Evolutionary conservation across 2,797 vertebrate species (phyloP).

Genomic region (Tokudaia muenninki): DNA sequence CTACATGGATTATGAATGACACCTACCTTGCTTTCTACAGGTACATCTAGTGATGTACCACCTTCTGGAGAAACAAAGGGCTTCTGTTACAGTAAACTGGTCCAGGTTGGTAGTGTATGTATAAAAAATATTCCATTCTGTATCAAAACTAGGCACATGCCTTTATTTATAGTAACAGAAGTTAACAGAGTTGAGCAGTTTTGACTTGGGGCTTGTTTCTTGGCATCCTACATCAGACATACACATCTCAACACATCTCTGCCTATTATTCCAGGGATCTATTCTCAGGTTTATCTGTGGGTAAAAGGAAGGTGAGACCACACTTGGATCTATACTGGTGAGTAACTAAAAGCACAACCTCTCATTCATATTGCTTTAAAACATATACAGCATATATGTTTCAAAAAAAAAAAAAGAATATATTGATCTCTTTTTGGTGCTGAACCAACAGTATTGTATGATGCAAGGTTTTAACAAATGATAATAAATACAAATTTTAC

Average conservation of each 20-base stretch:
- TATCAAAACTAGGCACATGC: constrained; percentile 92
- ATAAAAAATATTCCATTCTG: constrained; percentile 92
- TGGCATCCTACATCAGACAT: constrained; percentile 84
- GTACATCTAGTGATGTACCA: constrained; percentile 79
- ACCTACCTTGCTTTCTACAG: constrained; percentile 84
- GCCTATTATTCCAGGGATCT: constrained; percentile 78
- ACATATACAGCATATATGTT: constrained; percentile 90
- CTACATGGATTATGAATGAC: constrained; percentile 70
- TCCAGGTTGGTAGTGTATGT: constrained; percentile 89
- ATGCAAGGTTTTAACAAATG: constrained; percentile 90
- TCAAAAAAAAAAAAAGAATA: constrained; percentile 77
- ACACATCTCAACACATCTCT: constrained; percentile 73
- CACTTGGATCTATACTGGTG: constrained; percentile 87
- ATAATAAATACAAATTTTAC: constrained; percentile 90
- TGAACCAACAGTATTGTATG: constrained; percentile 87
- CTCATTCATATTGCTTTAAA: constrained; percentile 92
- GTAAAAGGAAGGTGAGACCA: constrained; percentile 87
- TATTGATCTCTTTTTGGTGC: constrained; percentile 86
- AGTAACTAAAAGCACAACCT: constrained; percentile 89
- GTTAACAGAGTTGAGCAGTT: constrained; percentile 84
- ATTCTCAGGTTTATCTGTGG: constrained; percentile 78
- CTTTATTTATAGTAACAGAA: constrained; percentile 90
- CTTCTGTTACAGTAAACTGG: constrained; percentile 90
- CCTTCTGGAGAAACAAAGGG: constrained; percentile 84
- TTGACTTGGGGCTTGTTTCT: constrained; percentile 85